Percentiles rank a stretch among this genome's conserved stretches.
phyloP scores from a whole-genome alignment of 1,140 invertebrate species.

The Drosophila kurseongensis region DNA sequence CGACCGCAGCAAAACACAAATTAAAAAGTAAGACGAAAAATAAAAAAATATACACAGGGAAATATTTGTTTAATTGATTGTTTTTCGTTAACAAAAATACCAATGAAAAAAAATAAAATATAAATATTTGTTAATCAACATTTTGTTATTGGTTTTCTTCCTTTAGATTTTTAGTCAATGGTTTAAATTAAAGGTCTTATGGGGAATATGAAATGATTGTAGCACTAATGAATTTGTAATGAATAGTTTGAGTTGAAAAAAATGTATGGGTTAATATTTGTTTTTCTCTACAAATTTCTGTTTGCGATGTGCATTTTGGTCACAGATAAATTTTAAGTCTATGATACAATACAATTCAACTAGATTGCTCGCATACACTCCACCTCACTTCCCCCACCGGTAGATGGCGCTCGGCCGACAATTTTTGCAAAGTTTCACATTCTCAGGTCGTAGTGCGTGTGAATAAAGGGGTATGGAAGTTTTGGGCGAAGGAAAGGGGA shows the following conservation, averaged over 20 bases:
- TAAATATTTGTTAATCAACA: neutral
- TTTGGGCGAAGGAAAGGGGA: conserved; percentile 3
- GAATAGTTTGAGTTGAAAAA: no score
- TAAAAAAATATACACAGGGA: conserved; percentile 18
- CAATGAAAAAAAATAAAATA: neutral
- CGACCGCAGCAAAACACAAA: conserved; percentile 52
- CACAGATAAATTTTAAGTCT: conserved; percentile 4
- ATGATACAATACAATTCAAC: conserved; percentile 15
- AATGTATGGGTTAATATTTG: neutral
- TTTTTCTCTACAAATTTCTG: neutral
- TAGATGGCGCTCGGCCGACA: neutral
- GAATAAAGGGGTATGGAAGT: conserved; percentile 1
- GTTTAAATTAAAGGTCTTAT: no score
- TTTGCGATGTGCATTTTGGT: conserved; percentile 14
- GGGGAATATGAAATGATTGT: no score
- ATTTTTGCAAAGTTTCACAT: conserved; percentile 11
- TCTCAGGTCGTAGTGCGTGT: conserved; percentile 21
- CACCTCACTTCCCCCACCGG: neutral
- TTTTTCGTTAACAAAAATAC: neutral
- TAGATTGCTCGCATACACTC: conserved; percentile 20
- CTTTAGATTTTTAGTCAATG: no score
- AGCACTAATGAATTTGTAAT: no score
- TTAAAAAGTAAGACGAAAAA: conserved; percentile 35
- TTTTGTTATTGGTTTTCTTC: neutral
- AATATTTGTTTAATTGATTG: neutral